Conservation (phyloP, 53 echinoderm and acorn worm genomes). For the Holothuria scabra region DNA sequence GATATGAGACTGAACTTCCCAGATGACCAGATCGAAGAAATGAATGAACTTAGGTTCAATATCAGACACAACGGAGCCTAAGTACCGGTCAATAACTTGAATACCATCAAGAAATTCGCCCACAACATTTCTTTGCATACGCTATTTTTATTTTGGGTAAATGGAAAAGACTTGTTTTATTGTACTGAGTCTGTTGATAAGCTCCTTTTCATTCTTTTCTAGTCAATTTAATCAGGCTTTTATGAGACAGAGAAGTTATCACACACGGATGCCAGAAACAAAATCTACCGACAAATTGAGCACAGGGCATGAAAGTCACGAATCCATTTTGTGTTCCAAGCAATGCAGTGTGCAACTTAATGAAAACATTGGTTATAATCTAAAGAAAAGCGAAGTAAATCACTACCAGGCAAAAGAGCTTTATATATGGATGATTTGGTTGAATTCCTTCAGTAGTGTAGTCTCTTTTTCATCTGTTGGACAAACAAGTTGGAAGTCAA, state of each 20-base stretch:
- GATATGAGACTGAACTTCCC: not conserved
- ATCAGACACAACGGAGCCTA: slow-evolving; percentile 25
- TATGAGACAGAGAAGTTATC: slow-evolving; percentile 3
- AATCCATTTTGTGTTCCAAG: no score
- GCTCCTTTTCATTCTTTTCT: not conserved
- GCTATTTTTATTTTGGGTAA: not conserved
- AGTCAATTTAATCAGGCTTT: slow-evolving; percentile 15
- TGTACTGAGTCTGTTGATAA: slow-evolving; percentile 3
- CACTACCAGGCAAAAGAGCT: no score
- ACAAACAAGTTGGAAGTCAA: no score
- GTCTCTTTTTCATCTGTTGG: no score
- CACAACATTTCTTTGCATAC: not conserved
- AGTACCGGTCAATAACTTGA: slow-evolving; percentile 4
- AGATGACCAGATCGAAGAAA: slow-evolving; percentile 1
- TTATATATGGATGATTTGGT: no score
- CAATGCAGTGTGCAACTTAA: no score
- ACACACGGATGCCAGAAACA: slow-evolving; percentile 2
- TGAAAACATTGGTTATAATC: no score
- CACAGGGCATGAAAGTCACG: slow-evolving; percentile 1
- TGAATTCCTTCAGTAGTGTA: no score
- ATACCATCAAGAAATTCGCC: not conserved
- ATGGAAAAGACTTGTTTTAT: not conserved
- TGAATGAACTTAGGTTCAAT: slow-evolving; percentile 9
- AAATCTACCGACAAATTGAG: not conserved
- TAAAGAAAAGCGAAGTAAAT: no score